Conservation (phyloP, 1,140 invertebrate species). For the Penaeus japonicus region DNA sequence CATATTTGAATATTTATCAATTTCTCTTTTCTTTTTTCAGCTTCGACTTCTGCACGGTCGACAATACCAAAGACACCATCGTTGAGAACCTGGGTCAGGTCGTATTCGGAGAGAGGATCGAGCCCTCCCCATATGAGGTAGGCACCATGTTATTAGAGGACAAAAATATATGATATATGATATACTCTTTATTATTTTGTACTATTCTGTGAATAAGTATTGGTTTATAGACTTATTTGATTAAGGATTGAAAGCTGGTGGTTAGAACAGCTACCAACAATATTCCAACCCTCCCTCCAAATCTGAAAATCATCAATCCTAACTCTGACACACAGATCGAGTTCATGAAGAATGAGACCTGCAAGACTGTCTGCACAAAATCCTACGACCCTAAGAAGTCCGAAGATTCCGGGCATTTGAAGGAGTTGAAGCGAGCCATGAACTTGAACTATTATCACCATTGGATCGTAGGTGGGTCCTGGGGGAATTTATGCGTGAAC, state of each 20-base stretch:
- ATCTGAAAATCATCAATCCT: not conserved
- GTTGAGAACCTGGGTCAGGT: slow-evolving; percentile 98
- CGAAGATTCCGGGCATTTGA: slow-evolving; percentile 76
- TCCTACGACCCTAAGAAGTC: slow-evolving; percentile 74
- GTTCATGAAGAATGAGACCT: slow-evolving; percentile 75
- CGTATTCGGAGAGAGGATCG: slow-evolving; percentile 96
- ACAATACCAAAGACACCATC: slow-evolving; percentile 79
- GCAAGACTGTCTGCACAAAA: slow-evolving; percentile 77
- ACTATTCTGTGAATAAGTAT: not conserved
- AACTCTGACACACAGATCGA: slow-evolving; percentile 64
- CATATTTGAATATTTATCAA: not conserved
- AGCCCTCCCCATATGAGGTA: slow-evolving; percentile 87
- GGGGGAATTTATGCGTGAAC: not conserved
- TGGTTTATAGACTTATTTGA: not conserved
- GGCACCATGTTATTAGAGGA: no score
- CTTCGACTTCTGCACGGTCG: slow-evolving; percentile 90
- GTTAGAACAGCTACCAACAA: not conserved
- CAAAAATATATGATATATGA: not conserved
- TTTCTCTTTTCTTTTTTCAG: slow-evolving; percentile 62
- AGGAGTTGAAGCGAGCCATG: slow-evolving; percentile 88
- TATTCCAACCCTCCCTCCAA: not conserved
- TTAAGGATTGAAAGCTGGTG: not conserved
- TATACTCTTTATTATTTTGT: not conserved
- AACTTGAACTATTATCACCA: slow-evolving; percentile 98
- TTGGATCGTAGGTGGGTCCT: slow-evolving; percentile 83